These are phyloP conservation scores for Heliconius eleuchia DNA, from an alignment of 1,140 invertebrate genomes.

Conservation along the genomic window DNA sequence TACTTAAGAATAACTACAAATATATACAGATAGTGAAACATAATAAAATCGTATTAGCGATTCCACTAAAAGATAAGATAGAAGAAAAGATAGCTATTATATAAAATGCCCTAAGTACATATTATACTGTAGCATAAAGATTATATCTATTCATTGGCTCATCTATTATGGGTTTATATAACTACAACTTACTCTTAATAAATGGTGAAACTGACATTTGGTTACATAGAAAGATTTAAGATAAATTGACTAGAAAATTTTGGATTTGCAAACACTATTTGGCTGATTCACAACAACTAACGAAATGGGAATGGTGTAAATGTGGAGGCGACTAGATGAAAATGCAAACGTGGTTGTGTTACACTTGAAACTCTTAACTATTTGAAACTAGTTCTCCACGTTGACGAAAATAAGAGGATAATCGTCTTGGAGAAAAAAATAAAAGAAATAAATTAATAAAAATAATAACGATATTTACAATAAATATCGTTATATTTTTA, in stretches of 20 bases:
- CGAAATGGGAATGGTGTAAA: conserved; percentile 44
- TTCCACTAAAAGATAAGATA: conserved; percentile 29
- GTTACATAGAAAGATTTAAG: conserved; percentile 62
- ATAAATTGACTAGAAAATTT: conserved; percentile 78
- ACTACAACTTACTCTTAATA: neutral
- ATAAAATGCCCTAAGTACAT: conserved; percentile 10
- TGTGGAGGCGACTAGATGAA: conserved; percentile 71
- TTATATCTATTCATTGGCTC: conserved; percentile 69
- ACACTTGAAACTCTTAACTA: conserved; percentile 3
- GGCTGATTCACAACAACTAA: conserved; percentile 58
- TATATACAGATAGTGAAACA: conserved; percentile 32
- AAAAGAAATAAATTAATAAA: neutral
- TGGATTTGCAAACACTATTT: conserved; percentile 70
- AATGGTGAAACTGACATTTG: conserved; percentile 56
- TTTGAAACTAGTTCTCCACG: neutral
- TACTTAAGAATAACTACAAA: conserved; percentile 11
- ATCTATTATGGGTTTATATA: conserved; percentile 43
- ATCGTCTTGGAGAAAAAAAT: neutral
- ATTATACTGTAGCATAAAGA: conserved; percentile 25
- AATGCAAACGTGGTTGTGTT: conserved; percentile 61
- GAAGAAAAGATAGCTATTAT: conserved; percentile 33
- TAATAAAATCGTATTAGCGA: neutral
- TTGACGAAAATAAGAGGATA: neutral
- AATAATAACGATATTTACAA: neutral
- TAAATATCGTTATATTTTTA: neutral